Percentiles rank a stretch among this genome's conserved stretches.
phyloP scores from a whole-genome alignment of 2,797 vertebrate species.

The Natrix natrix region DNA sequence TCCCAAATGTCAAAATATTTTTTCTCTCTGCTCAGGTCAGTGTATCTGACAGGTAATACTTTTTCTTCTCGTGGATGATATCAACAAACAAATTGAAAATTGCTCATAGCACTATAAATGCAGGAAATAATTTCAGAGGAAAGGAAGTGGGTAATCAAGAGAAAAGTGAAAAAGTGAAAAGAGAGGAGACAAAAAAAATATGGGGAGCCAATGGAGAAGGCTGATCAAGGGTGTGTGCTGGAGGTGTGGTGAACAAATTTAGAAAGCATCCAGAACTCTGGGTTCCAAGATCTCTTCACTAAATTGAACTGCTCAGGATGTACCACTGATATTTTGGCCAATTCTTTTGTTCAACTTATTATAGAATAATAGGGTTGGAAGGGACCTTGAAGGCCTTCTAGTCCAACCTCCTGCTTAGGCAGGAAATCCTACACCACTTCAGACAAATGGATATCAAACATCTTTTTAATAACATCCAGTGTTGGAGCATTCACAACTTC shows the following conservation, averaged over 20 bases:
- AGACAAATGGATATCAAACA: too few species aligned
- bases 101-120: not conserved
- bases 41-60: not conserved
- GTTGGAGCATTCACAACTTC: too few species aligned
- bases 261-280: not conserved
- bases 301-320: not conserved
- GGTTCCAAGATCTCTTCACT: not conserved
- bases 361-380: too few species aligned
- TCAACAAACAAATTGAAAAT: not conserved
- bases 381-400: too few species aligned
- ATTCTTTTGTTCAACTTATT: not conserved
- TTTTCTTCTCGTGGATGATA: not conserved
- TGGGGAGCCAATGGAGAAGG: not conserved
- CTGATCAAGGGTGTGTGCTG: not conserved
- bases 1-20: not conserved
- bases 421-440: too few species aligned
- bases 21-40: not conserved
- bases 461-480: too few species aligned
- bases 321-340: not conserved
- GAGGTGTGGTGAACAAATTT: not conserved
- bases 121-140: not conserved
- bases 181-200: not conserved
- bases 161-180: not conserved
- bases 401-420: too few species aligned
- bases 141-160: not conserved